Evolutionary conservation across 1,140 invertebrate genomes (phyloP).

Genomic region (Tetragonula clypearis): DNA sequence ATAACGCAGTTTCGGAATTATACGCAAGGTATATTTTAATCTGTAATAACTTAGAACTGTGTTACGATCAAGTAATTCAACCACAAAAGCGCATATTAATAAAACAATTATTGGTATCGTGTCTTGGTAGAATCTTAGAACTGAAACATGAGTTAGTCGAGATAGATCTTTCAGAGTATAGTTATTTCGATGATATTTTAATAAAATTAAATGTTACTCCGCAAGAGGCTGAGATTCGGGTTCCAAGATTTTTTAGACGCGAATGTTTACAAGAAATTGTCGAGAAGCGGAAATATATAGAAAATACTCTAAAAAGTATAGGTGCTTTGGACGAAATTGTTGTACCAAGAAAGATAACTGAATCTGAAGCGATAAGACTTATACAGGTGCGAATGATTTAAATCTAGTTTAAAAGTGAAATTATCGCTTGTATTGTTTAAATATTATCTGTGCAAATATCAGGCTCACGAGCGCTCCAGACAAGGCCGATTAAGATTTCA

Average conservation of each 20-base stretch:
- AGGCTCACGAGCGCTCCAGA: conserved; percentile 93
- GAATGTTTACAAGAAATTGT: conserved; percentile 85
- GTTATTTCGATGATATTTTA: conserved; percentile 91
- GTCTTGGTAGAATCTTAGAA: conserved; percentile 90
- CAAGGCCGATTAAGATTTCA: conserved; percentile 92
- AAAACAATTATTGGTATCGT: conserved; percentile 89
- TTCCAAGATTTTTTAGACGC: conserved; percentile 87
- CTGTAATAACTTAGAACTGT: conserved; percentile 88
- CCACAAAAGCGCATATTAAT: conserved; percentile 94
- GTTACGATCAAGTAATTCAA: conserved; percentile 95
- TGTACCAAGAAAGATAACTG: conserved; percentile 84
- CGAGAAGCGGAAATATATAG: conserved; percentile 84
- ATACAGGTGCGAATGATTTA: conserved; percentile 84
- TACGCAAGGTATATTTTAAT: conserved; percentile 92
- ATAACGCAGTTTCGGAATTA: conserved; percentile 83
- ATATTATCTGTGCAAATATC: background rate
- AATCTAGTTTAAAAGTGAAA: background rate
- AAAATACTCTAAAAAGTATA: conserved; percentile 85
- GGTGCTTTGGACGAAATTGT: conserved; percentile 86
- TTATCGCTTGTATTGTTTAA: background rate
- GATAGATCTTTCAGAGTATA: conserved; percentile 92
- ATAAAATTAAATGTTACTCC: conserved; percentile 85
- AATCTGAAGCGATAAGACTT: conserved; percentile 91
- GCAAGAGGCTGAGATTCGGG: conserved; percentile 84
- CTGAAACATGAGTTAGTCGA: conserved; percentile 93